Percentiles rank a stretch among this genome's conserved stretches.
phyloP scores from a whole-genome alignment of 2,113 vertebrate genomes.

The Elgaria multicarinata region DNA sequence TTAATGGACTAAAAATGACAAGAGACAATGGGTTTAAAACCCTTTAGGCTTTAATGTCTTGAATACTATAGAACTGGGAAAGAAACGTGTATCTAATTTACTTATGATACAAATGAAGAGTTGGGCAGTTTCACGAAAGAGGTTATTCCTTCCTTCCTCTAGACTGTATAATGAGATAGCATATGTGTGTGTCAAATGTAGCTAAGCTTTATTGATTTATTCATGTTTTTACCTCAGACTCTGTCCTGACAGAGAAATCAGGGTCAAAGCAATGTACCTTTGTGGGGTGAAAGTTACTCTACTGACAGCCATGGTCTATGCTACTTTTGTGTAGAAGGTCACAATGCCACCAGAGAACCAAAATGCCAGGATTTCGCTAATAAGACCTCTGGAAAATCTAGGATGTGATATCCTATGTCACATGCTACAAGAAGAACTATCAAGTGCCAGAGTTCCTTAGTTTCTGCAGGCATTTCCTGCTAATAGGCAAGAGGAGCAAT shows the following conservation, averaged over 20 bases:
- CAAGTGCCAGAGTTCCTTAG: too few relatives aligned
- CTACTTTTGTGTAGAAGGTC: neutral
- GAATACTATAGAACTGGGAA: neutral
- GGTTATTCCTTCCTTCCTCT: neutral
- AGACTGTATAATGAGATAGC: neutral
- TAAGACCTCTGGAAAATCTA: too few relatives aligned
- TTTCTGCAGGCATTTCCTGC: too few relatives aligned
- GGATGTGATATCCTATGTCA: too few relatives aligned
- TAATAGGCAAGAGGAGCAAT: too few relatives aligned
- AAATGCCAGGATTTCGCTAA: neutral
- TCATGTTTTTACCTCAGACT: neutral
- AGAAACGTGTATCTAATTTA: neutral
- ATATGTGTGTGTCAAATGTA: neutral
- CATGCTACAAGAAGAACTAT: too few relatives aligned
- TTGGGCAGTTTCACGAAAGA: neutral
- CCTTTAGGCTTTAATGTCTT: neutral
- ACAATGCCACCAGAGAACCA: neutral
- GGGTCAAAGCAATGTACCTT: neutral
- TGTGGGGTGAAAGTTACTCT: neutral
- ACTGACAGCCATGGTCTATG: neutral
- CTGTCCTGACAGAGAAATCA: neutral
- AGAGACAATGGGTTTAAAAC: constrained; percentile 16
- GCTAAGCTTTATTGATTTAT: accelerated
- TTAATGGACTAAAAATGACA: neutral
- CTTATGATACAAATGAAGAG: neutral